These are phyloP conservation scores for Callyntrura sp. DNA, from an alignment of 2,888 invertebrate species.

Conservation along the genomic window DNA sequence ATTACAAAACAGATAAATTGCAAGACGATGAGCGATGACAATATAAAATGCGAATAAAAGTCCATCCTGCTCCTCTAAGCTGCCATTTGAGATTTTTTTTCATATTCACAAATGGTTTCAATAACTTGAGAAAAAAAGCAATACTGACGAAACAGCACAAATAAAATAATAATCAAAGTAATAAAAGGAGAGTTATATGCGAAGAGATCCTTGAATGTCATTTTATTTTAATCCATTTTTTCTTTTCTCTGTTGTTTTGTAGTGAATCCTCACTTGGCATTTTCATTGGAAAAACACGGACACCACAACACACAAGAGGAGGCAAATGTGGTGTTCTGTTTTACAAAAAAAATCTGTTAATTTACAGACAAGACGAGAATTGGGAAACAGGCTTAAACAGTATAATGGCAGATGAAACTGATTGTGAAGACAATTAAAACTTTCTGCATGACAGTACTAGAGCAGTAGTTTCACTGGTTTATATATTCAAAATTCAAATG, in stretches of 20 bases:
- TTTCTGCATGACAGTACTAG: constrained; percentile 32
- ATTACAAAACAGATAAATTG: constrained; percentile 26
- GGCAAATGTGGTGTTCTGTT: constrained; percentile 23
- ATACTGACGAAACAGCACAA: not conserved
- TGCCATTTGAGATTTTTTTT: not conserved
- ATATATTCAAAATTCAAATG: constrained; percentile 48
- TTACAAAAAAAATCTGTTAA: constrained; percentile 40
- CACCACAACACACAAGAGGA: not conserved
- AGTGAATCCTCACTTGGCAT: constrained; percentile 34
- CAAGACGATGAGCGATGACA: not conserved
- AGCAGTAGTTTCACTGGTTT: not conserved
- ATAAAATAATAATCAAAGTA: constrained; percentile 9
- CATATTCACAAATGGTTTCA: constrained; percentile 56
- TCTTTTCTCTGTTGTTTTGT: constrained; percentile 25
- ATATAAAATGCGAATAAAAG: not conserved
- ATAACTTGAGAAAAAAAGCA: constrained; percentile 19
- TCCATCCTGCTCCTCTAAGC: not conserved
- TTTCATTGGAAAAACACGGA: constrained; percentile 18
- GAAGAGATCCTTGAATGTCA: constrained; percentile 66
- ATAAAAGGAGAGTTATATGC: constrained; percentile 51
- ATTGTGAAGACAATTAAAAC: constrained; percentile 52
- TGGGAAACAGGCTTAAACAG: constrained; percentile 22
- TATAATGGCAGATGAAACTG: constrained; percentile 12
- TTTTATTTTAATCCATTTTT: constrained; percentile 60
- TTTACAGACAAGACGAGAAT: constrained; percentile 50